Conservation (phyloP, 1,140 invertebrate genomes). For the Drosophila ambigua region DNA sequence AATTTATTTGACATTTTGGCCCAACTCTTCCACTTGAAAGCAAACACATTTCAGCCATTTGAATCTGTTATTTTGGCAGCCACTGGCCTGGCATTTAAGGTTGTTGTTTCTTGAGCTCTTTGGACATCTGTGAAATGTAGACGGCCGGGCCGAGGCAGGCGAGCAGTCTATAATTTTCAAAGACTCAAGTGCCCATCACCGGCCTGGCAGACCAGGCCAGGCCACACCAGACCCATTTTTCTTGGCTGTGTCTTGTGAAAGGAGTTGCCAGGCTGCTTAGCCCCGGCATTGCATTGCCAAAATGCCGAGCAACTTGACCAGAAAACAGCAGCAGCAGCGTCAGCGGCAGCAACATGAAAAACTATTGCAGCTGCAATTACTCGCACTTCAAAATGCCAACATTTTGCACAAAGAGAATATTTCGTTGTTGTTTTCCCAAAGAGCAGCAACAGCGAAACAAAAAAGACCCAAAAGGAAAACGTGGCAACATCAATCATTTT, state of each 20-base stretch:
- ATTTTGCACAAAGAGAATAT: conserved; percentile 77
- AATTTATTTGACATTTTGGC: conserved; percentile 23
- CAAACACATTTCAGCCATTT: conserved; percentile 7
- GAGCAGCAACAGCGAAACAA: conserved; percentile 9
- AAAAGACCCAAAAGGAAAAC: conserved; percentile 34
- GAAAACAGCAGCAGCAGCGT: conserved; percentile 17
- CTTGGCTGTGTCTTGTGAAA: conserved; percentile 62
- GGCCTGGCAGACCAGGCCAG: conserved; percentile 43
- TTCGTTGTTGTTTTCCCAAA: conserved; percentile 53
- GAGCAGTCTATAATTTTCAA: conserved; percentile 68
- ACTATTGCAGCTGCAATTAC: conserved; percentile 81
- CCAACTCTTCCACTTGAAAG: not conserved
- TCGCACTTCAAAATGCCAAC: conserved; percentile 81
- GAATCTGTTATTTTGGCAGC: conserved; percentile 7
- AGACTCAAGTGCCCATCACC: conserved; percentile 73
- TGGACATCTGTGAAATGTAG: conserved; percentile 69
- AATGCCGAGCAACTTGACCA: conserved; percentile 58
- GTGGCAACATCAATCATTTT: conserved; percentile 77
- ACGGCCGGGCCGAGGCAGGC: conserved; percentile 11
- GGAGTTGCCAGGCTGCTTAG: conserved; percentile 42
- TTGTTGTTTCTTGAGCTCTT: conserved; percentile 25
- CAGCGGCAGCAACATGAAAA: conserved; percentile 65
- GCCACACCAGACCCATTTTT: conserved; percentile 63
- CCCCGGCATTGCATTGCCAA: conserved; percentile 42
- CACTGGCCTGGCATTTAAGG: conserved; percentile 53